Conservation (phyloP, 2,797 vertebrate species). For the Hypotaenidia okinawae region DNA sequence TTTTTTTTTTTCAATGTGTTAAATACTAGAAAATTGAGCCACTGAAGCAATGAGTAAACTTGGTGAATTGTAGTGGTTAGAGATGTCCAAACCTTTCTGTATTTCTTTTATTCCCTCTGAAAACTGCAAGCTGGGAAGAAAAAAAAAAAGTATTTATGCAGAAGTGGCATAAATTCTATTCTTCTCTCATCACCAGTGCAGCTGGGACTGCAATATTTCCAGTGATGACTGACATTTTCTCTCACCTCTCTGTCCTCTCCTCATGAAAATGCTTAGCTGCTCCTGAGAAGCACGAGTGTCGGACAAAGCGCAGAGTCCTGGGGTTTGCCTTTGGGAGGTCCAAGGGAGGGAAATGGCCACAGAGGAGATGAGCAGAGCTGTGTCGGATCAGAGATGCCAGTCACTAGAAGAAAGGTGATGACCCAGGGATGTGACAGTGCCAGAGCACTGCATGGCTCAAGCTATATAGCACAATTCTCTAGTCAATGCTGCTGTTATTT, state of each 20-base stretch:
- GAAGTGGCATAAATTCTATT: conserved; percentile 5
- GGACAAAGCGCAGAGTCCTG: conserved; percentile 15
- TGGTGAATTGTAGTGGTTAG: neutral
- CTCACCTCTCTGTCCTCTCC: conserved; percentile 68
- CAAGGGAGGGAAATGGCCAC: neutral
- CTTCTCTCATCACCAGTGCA: neutral
- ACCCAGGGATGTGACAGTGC: neutral
- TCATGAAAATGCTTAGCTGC: conserved; percentile 62
- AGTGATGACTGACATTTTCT: conserved; percentile 38
- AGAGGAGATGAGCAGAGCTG: conserved; percentile 3
- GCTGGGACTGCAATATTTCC: neutral
- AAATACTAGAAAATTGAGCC: neutral
- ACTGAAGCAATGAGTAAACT: neutral
- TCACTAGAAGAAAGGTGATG: conserved; percentile 25
- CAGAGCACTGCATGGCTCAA: neutral
- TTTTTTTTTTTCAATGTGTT: neutral
- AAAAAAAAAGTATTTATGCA: conserved; percentile 21
- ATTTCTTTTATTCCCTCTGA: neutral
- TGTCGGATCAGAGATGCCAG: conserved; percentile 41
- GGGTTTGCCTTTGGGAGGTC: conserved; percentile 57
- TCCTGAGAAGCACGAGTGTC: neutral
- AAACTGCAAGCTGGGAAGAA: conserved; percentile 2
- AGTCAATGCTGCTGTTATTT: neutral
- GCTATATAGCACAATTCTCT: neutral
- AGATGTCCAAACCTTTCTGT: neutral